Conservation (phyloP, 2,797 vertebrate species). For the Hydrophis major region DNA sequence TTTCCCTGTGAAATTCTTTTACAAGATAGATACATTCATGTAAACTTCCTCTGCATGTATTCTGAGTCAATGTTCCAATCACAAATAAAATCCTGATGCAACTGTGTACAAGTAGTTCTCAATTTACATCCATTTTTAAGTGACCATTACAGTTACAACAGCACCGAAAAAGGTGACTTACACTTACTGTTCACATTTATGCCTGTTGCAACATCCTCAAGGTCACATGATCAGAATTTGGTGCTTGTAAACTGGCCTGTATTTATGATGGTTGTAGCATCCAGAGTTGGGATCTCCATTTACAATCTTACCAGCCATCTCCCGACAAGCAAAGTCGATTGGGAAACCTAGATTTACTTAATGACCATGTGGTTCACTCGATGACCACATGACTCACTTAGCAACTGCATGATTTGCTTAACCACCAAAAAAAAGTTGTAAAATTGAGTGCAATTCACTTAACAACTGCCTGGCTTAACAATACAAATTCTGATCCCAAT, state of each 20-base stretch:
- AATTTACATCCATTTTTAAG: background rate
- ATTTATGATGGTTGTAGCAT: background rate
- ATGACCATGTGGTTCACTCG: background rate
- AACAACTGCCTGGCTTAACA: background rate
- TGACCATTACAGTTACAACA: background rate
- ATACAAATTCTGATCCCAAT: background rate
- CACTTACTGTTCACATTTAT: background rate
- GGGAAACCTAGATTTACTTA: background rate
- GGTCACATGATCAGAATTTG: background rate
- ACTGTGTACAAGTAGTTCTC: background rate
- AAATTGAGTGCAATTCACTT: background rate
- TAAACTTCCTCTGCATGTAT: background rate
- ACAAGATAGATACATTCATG: background rate
- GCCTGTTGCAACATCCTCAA: background rate
- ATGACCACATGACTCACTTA: background rate
- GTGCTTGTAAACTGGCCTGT: background rate
- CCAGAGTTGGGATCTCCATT: background rate
- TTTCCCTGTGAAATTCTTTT: background rate
- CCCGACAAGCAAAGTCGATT: background rate
- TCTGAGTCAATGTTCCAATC: background rate
- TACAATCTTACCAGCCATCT: background rate
- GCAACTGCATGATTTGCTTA: background rate
- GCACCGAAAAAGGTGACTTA: background rate
- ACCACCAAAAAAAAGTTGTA: background rate
- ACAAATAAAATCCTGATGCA: background rate